Percentiles rank a stretch among this genome's conserved stretches.
Evolutionary conservation across 2,888 invertebrate species (phyloP).

Genomic region (Cerastis leucographa): DNA sequence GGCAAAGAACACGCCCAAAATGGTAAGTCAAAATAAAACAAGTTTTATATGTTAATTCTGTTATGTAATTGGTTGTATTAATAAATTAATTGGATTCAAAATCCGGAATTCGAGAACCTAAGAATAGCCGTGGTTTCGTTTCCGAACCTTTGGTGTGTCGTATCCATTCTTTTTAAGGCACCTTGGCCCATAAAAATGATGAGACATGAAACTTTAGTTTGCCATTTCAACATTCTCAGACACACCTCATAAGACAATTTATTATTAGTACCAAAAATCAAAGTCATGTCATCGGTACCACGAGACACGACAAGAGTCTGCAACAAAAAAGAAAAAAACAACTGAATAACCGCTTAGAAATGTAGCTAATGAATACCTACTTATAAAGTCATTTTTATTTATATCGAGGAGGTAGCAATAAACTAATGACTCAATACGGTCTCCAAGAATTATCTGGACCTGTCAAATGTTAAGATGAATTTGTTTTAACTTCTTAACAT

Average conservation of each 20-base stretch:
- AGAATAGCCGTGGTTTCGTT: constrained; percentile 22
- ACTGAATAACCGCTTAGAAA: constrained; percentile 40
- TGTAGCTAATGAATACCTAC: constrained; percentile 47
- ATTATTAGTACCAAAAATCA: constrained; percentile 19
- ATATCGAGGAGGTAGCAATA: constrained; percentile 33
- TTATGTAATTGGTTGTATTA: constrained; percentile 54
- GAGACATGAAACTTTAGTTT: background rate
- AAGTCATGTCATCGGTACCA: background rate
- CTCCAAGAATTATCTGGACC: constrained; percentile 8
- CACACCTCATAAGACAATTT: background rate
- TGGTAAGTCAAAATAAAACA: constrained; percentile 82
- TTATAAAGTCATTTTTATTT: constrained; percentile 34
- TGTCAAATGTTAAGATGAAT: constrained; percentile 17
- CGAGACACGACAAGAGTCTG: constrained; percentile 1
- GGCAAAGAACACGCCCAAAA: constrained; percentile 80
- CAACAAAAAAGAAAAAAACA: constrained; percentile 34
- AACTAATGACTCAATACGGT: constrained; percentile 42
- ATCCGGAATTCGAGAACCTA: constrained; percentile 42
- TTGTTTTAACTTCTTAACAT: constrained; percentile 14
- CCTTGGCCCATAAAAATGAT: constrained; percentile 10
- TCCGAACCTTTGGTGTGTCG: constrained; percentile 9
- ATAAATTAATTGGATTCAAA: constrained; percentile 29
- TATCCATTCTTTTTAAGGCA: constrained; percentile 21
- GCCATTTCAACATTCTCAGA: background rate
- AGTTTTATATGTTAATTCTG: constrained; percentile 64